Evolutionary conservation across 92 coral and sea anemone genomes (phyloP).

Genomic region (Scolanthus callimorphus): DNA sequence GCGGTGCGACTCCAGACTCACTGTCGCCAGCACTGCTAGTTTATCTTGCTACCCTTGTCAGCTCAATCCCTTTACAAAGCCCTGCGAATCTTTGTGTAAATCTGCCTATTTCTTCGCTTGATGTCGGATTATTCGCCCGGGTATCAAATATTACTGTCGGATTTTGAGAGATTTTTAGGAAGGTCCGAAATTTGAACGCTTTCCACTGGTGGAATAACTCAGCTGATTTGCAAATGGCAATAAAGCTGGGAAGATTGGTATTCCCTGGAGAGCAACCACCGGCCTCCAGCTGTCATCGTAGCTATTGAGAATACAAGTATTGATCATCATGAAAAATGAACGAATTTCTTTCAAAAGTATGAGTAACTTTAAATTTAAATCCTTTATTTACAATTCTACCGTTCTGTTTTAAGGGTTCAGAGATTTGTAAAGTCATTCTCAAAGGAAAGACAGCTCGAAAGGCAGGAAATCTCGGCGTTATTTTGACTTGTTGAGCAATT

Average conservation of each 20-base stretch:
- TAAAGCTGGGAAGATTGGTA: conserved; percentile 17
- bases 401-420: neutral
- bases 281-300: conserved; percentile 67
- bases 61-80: conserved; percentile 41
- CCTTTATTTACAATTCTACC: no score
- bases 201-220: neutral
- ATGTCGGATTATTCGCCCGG: neutral
- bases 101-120: conserved; percentile 8
- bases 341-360: no score
- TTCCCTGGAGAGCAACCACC: conserved; percentile 73
- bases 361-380: no score
- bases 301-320: conserved; percentile 60
- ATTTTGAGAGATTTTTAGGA: neutral
- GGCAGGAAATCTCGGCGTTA: neutral
- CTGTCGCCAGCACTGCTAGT: conserved; percentile 78
- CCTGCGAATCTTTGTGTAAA: conserved; percentile 44
- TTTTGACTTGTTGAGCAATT: conserved; percentile 29
- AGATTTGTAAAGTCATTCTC: neutral
- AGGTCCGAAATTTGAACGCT: conserved; percentile 1
- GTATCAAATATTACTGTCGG: neutral
- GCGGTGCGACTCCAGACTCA: conserved; percentile 73
- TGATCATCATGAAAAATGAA: conserved; percentile 54
- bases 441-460: neutral
- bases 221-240: conserved; percentile 3
- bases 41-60: conserved; percentile 67